Percentiles rank a stretch among this genome's conserved stretches.
These are phyloP conservation scores for Noctua janthe DNA, from an alignment of 2,888 invertebrate genomes.

Conservation along the genomic window DNA sequence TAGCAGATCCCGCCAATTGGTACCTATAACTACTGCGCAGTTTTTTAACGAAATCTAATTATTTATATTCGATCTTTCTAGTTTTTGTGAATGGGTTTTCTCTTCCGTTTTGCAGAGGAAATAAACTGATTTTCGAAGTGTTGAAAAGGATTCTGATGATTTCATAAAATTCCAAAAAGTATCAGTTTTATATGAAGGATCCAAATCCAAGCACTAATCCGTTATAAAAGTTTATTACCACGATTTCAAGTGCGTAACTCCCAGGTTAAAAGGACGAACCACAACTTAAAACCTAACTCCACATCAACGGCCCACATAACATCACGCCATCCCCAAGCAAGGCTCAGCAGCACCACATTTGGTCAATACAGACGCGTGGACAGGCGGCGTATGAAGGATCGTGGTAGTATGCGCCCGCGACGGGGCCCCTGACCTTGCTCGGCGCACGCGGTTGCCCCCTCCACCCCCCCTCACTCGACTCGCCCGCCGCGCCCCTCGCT, in stretches of 20 bases:
- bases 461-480: constrained; percentile 64
- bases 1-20: constrained; percentile 33
- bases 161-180: neutral
- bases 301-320: constrained; percentile 6
- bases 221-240: neutral
- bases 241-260: neutral
- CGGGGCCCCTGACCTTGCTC: constrained; percentile 87
- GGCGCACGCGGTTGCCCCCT: constrained; percentile 74
- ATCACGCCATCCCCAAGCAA: constrained; percentile 8
- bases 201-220: neutral
- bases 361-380: constrained; percentile 73
- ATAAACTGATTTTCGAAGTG: neutral
- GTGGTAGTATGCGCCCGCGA: constrained; percentile 75
- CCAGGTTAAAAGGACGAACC: neutral
- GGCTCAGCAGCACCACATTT: constrained; percentile 65
- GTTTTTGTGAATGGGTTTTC: constrained; percentile 3
- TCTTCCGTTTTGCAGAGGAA: neutral
- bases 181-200: constrained; percentile 5
- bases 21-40: constrained; percentile 29
- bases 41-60: constrained; percentile 32
- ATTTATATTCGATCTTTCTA: neutral
- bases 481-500: constrained; percentile 70
- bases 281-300: neutral
- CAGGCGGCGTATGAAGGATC: constrained; percentile 70
- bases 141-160: neutral